These are phyloP conservation scores for Gulo gulo DNA, from an alignment of 2,113 vertebrate species.

Conservation along the genomic window DNA sequence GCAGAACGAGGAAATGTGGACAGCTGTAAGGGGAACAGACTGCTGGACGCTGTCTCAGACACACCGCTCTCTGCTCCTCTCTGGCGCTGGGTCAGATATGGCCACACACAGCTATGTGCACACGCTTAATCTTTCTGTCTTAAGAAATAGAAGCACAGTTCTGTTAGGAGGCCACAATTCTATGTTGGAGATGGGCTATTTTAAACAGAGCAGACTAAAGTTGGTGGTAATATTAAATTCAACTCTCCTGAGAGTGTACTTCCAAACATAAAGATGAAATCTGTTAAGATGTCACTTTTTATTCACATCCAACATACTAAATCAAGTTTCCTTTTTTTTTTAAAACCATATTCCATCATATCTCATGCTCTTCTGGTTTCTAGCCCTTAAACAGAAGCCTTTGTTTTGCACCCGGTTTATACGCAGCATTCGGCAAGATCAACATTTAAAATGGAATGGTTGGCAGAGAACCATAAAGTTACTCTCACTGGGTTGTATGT, in stretches of 20 bases:
- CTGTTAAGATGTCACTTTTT: neutral
- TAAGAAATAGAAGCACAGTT: neutral
- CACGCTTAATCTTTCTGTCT: neutral
- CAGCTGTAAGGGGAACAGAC: conserved; percentile 58
- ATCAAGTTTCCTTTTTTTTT: conserved; percentile 12
- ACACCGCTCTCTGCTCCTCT: conserved; percentile 6
- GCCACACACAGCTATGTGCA: conserved; percentile 6
- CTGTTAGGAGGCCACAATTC: neutral
- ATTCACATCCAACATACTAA: conserved; percentile 35
- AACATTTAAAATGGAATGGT: conserved; percentile 38
- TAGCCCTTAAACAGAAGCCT: neutral
- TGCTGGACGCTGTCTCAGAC: conserved; percentile 40
- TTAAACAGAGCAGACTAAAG: conserved; percentile 43
- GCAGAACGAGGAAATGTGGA: conserved; percentile 67
- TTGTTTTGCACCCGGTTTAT: conserved; percentile 9
- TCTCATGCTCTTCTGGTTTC: conserved; percentile 20
- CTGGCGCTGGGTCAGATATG: conserved; percentile 21
- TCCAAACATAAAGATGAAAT: conserved; percentile 37
- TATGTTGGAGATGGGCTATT: neutral
- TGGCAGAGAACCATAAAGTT: conserved; percentile 5
- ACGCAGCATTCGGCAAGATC: neutral
- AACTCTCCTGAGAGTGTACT: conserved; percentile 13
- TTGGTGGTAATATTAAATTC: neutral
- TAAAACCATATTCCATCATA: neutral
- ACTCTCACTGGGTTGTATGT: neutral